Base-by-base conservation (phyloP, 2,888 invertebrate species). In the Napeogenes sylphis region DNA sequence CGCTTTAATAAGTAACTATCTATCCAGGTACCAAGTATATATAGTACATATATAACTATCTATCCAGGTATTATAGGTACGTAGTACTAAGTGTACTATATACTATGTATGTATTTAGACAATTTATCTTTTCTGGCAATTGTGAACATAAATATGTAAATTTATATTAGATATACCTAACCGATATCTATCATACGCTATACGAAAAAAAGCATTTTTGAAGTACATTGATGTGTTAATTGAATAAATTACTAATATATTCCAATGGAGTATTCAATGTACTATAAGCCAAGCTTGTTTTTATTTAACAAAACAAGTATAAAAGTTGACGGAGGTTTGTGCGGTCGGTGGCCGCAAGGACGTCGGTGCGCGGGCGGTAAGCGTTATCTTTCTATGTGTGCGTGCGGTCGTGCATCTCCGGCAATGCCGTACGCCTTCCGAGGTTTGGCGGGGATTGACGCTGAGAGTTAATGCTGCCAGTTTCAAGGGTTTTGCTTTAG, bases 261-360 rank as follows among this genome's bases (percentile, higher is more conserved):
- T 58, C n/a, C 14, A 4, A 33, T 55, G 12, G 55, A 60, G 42
- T 47, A n/a, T 45, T 58, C 63, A 54, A 65, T 65, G 65, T 59
- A 63, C 54, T 59, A 56, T 55, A 47, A 61, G 62, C 60, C 51
- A 60, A 63, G 56, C 64, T 66, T 64, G 65, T 68, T 66, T 67
- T 67, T 65, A 63, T 69, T 58, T 65, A 56, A 58, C 57, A 53
- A 61, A 63, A 65, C 58, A 47, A 58, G 56, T 63, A 64, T 67
- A 62, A 62, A 57, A 59, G 65, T 65, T 62, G 66, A 61, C 65
- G 63, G 67, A 68, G 66, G 67, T 67, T 67, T 62, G 51, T 63
- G 81, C 85, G 89, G 89, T 89, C 89, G 88, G 81, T 88, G 83
- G 78, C 77, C 83, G 89, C 90, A 90, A 90, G 90, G 90, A 89